Evolutionary conservation across 1,140 invertebrate genomes (phyloP).

Genomic region (Anoplolepis gracilipes): DNA sequence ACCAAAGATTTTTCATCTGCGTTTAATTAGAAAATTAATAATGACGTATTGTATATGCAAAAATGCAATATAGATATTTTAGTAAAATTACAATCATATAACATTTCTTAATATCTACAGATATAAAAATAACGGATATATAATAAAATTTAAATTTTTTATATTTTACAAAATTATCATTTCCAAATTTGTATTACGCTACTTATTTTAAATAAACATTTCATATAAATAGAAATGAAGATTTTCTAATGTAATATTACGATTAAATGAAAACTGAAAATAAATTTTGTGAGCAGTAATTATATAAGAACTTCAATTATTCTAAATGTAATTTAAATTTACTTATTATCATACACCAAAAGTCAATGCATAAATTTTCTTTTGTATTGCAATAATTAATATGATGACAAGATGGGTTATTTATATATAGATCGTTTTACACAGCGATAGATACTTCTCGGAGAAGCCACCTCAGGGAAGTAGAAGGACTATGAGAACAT

Average conservation of each 20-base stretch:
- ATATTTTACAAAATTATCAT: neutral
- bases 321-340: neutral
- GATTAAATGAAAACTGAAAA: neutral
- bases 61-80: neutral
- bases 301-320: neutral
- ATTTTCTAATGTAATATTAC: neutral
- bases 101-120: neutral
- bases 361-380: neutral
- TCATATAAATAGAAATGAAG: neutral
- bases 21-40: neutral
- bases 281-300: neutral
- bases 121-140: no score
- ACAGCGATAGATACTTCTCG: slow-evolving; percentile 30
- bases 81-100: neutral
- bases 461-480: slow-evolving; percentile 11
- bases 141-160: neutral
- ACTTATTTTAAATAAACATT: neutral
- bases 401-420: neutral
- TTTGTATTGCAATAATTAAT: neutral
- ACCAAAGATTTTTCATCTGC: neutral
- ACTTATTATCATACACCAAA: neutral
- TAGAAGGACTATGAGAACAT: slow-evolving; percentile 70
- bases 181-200: neutral
- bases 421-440: slow-evolving; percentile 38
- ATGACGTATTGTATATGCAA: no score